Base-by-base conservation (phyloP, 1,140 invertebrate species). In the Triops longicaudatus region DNA sequence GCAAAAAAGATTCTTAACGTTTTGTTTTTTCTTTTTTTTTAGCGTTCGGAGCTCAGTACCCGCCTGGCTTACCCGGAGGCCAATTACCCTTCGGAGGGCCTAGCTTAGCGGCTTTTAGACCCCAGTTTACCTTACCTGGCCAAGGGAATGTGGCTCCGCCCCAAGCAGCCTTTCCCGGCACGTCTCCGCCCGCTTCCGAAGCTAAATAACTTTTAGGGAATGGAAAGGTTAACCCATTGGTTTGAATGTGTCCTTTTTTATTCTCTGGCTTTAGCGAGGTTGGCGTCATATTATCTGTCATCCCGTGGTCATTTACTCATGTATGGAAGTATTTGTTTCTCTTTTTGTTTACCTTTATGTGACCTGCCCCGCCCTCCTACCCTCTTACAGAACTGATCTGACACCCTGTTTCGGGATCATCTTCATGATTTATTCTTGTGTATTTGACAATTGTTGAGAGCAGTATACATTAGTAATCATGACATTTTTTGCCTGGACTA, bases 71-170 rank as follows among this genome's bases (percentile, higher is more conserved):
- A 63, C 73, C 76, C 14, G 50, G 50, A 63, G 75, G 80, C 75
- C 75, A 79, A 75, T 71, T 78, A 26, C 37, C 78, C 28, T 73
- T 82, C 14, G 78, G 78, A 43, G 81, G 80, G 74, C 80, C 78
- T 11, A 82, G 80, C 73, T 74, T 82, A 41, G 77, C 80, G 37
- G 73, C 78, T 63, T 82, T 81, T 78, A 75, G 81, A 78, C 81
- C 81, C n/a, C 80, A 81, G 44, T 81, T 81, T 74, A 81, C 80
- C 12, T 77, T 81, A 26, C 81, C 81, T 43, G 81, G 81, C 44
- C 81, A 81, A 76, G 76, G 50, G 14, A 78, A 75, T 63, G 71
- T 75, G 26, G 41, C 17, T 50, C 37, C 72, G 10, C 76, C 76
- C 17, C 76, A 77, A 44, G 42, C 76, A 41, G 76, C 76, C 11